Percentiles rank a stretch among this genome's conserved stretches.
phyloP scores from a whole-genome alignment of 2,797 vertebrate genomes.

The Hipposideros larvatus region DNA sequence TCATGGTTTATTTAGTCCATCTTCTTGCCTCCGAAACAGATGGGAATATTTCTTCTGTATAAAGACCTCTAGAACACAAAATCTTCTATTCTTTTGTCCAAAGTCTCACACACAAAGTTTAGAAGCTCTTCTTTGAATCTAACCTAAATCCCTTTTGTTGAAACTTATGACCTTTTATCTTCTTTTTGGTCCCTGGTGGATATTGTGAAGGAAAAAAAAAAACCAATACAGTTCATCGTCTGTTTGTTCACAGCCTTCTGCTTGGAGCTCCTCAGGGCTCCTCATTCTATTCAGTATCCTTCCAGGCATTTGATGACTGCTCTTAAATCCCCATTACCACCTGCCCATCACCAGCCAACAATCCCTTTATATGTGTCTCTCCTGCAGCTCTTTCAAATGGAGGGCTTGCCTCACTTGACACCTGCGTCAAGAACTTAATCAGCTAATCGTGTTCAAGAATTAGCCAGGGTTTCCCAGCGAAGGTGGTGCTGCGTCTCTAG shows the following conservation, averaged over 20 bases:
- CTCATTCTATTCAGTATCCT: background rate
- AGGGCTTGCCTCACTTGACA: slow-evolving; percentile 29
- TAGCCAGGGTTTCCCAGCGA: slow-evolving; percentile 31
- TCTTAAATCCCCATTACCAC: slow-evolving; percentile 51
- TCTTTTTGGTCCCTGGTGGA: background rate
- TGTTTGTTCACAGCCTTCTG: slow-evolving; percentile 64
- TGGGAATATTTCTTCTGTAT: slow-evolving; percentile 29
- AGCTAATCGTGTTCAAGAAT: slow-evolving; percentile 26
- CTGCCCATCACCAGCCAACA: slow-evolving; percentile 35
- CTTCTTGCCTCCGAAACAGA: slow-evolving; percentile 34
- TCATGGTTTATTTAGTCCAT: slow-evolving; percentile 52
- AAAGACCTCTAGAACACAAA: slow-evolving; percentile 13
- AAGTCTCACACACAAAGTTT: slow-evolving; percentile 10
- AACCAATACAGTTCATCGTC: background rate
- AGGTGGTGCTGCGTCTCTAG: background rate
- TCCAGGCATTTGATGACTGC: background rate
- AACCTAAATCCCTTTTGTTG: slow-evolving; percentile 35
- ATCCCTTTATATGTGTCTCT: background rate
- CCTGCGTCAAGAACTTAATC: slow-evolving; percentile 65
- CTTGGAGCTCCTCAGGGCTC: background rate
- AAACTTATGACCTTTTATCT: slow-evolving; percentile 7
- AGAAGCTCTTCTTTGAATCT: slow-evolving; percentile 34
- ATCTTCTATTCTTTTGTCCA: background rate
- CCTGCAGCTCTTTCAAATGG: background rate
- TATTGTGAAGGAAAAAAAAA: slow-evolving; percentile 3